Conservation (phyloP, 2,888 invertebrate genomes). For the Dioctria rufipes region DNA sequence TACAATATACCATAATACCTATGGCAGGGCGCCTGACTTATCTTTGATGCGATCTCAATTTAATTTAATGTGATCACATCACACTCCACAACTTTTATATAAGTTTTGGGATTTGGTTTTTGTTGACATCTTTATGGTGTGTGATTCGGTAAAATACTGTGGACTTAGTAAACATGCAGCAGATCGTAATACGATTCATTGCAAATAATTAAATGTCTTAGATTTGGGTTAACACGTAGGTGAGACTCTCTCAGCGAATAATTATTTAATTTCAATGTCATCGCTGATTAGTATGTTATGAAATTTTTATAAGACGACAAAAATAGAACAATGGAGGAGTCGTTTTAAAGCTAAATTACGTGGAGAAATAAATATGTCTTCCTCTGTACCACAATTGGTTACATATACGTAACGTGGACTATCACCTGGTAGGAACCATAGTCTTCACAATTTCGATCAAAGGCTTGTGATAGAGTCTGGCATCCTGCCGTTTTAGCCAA, state of each 20-base stretch:
- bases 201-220: neutral
- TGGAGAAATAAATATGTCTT: no score
- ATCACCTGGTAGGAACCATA: no score
- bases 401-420: no score
- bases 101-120: neutral
- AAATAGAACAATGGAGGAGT: neutral
- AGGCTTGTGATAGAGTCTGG: no score
- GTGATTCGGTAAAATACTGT: neutral
- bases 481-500: no score
- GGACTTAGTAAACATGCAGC: neutral
- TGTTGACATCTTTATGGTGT: neutral
- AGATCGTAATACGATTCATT: neutral
- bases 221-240: neutral
- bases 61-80: conserved; percentile 14
- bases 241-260: neutral
- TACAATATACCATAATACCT: neutral
- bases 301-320: no score
- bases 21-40: neutral
- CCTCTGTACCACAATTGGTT: no score
- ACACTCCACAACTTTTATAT: neutral
- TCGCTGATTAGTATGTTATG: no score
- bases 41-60: conserved; percentile 43
- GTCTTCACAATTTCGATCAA: no score
- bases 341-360: no score
- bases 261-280: no score